Evolutionary conservation across 2,888 invertebrate species (phyloP).

Genomic region (Cordilura impudica): DNA sequence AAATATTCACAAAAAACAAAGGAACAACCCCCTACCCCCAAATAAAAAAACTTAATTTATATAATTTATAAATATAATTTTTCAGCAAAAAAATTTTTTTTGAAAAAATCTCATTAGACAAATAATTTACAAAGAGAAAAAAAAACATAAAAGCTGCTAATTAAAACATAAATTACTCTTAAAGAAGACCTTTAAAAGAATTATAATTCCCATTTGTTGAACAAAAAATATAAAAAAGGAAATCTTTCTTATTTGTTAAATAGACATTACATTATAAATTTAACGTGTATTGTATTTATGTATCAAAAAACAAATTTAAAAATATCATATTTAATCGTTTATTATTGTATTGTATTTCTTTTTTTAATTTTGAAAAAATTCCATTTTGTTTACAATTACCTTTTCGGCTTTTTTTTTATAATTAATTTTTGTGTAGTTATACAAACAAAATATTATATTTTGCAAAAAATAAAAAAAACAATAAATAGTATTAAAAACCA

Average conservation of each 20-base stretch:
- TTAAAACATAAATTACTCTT: conserved; percentile 25
- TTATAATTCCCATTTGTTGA: conserved; percentile 58
- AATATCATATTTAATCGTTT: conserved; percentile 42
- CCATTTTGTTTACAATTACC: conserved; percentile 38
- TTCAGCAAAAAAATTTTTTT: conserved; percentile 28
- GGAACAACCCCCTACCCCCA: neutral
- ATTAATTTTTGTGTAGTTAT: conserved; percentile 64
- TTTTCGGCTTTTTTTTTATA: conserved; percentile 40
- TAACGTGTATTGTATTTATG: conserved; percentile 52
- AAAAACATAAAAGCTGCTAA: conserved; percentile 5
- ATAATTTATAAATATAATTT: conserved; percentile 35
- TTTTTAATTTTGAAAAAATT: conserved; percentile 36
- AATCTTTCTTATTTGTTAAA: conserved; percentile 57
- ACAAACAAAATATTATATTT: conserved; percentile 67
- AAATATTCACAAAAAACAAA: conserved; percentile 49
- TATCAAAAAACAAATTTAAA: conserved; percentile 40
- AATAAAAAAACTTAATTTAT: conserved; percentile 16
- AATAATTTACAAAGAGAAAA: conserved; percentile 47
- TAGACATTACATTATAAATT: conserved; percentile 36
- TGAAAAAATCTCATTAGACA: conserved; percentile 57
- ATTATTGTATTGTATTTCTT: conserved; percentile 32
- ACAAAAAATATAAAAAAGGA: conserved; percentile 42
- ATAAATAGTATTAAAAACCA: conserved; percentile 57
- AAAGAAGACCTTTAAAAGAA: conserved; percentile 47
- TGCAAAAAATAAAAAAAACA: conserved; percentile 47